These are phyloP conservation scores for Caranx ignobilis DNA, from an alignment of 2,113 vertebrate genomes.

Conservation along the genomic window DNA sequence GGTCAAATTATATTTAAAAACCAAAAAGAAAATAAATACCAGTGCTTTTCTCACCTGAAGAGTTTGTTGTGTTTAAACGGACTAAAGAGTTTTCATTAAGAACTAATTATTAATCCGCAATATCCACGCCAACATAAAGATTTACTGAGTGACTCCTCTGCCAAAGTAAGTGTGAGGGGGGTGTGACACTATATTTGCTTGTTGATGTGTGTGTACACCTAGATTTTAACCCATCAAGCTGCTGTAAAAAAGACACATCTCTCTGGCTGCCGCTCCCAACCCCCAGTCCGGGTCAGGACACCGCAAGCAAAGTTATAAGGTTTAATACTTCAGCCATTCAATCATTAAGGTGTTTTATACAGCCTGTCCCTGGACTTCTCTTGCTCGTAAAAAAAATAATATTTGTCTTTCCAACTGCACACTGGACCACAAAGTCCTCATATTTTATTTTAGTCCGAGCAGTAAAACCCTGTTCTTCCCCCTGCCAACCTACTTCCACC, in stretches of 20 bases:
- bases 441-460: constrained; percentile 83
- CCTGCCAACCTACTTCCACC: constrained; percentile 61
- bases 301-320: constrained; percentile 69
- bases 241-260: constrained; percentile 51
- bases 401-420: constrained; percentile 89
- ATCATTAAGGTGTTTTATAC: constrained; percentile 83
- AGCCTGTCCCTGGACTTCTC: constrained; percentile 76
- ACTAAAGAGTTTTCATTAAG: constrained; percentile 63
- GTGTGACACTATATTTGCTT: constrained; percentile 42
- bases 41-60: constrained; percentile 13
- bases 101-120: constrained; percentile 72
- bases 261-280: background rate
- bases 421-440: constrained; percentile 84
- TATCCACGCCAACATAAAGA: constrained; percentile 74
- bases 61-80: constrained; percentile 36
- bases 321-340: constrained; percentile 86
- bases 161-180: constrained; percentile 51
- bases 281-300: constrained; percentile 60
- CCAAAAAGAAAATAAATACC: constrained; percentile 19
- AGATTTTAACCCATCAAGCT: constrained; percentile 49
- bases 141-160: constrained; percentile 66
- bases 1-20: background rate
- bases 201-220: constrained; percentile 20
- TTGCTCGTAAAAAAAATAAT: constrained; percentile 85
- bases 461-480: constrained; percentile 82